Base-by-base conservation (phyloP, 2,797 vertebrate species). In the Gouania willdenowi region DNA sequence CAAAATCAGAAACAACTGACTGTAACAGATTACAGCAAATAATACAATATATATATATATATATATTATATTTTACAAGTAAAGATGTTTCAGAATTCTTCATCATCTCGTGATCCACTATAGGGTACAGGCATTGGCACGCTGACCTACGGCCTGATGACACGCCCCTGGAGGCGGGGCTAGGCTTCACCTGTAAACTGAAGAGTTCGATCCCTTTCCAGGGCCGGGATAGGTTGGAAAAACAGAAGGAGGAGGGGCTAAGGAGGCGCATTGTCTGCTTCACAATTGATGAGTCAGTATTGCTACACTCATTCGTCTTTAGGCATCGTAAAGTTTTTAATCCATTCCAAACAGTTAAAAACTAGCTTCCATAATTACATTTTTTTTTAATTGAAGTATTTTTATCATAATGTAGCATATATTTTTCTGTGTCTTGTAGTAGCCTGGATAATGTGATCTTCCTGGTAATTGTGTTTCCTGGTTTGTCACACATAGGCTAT, bases 61-160 rank as follows among this genome's bases (percentile, higher is more conserved):
- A n/a, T 6, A 5, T 20, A 4, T 4, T 20, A 20, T 20, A 20
- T 5, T 19, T 20, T 20, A 6, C 19, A 13, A 20, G 19, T 20
- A 20, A 20, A 19, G 4, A 4, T 1, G 19, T 6, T 20, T 20
- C 6, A 19, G 20, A 5, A 8, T 3, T 30, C 6, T 29, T 9
- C 8, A 6, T 1, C 33, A 6, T 41, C 2, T 49, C 11, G 3
- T 3, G 4, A 1, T 30, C 18, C 2, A 7, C 20, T 1, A 15
- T 75, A 98, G 96, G 95, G 2, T 97, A 98, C 75, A 85, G 95
- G 42, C 96, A 98, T 29, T 98, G 95, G 95, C 95, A 99, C 0
- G 91, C 91, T 0, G 96, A 98, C 83, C 92, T 99, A 9, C 91
- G 95, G 1, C 64, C 90, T 0, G 94, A 98, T 0, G 94, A 98